phyloP scores from a whole-genome alignment of 1,140 invertebrate species.

The Bombus impatiens region DNA sequence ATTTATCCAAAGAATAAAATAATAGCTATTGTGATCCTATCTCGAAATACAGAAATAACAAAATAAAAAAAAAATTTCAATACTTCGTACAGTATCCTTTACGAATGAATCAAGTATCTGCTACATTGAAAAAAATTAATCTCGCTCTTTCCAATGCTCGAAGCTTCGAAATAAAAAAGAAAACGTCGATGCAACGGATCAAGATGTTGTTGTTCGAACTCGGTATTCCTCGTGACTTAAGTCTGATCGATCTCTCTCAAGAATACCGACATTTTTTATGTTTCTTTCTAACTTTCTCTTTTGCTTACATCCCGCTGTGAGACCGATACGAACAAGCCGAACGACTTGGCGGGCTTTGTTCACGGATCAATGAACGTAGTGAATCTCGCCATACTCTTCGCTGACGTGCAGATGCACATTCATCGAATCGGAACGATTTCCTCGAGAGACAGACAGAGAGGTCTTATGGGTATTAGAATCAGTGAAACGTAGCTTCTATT shows the following conservation, averaged over 20 bases:
- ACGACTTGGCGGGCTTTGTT: slow-evolving; percentile 36
- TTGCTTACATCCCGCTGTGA: not conserved
- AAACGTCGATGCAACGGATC: not conserved
- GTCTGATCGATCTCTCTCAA: not conserved
- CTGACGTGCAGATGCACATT: slow-evolving; percentile 16
- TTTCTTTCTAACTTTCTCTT: not conserved
- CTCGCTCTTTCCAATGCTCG: not conserved
- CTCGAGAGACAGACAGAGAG: not conserved
- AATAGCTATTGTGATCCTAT: no score
- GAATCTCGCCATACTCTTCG: slow-evolving; percentile 6
- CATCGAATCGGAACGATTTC: slow-evolving; percentile 43
- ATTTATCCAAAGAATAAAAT: no score
- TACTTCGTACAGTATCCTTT: not conserved
- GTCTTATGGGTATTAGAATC: slow-evolving; percentile 29
- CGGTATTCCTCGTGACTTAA: not conserved
- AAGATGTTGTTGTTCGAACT: not conserved
- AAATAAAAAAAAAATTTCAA: not conserved
- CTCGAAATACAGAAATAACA: no score
- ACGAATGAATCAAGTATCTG: no score
- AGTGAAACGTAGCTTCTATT: slow-evolving; percentile 23
- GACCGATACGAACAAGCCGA: slow-evolving; percentile 27
- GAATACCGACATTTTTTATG: not conserved
- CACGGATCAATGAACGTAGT: slow-evolving; percentile 43
- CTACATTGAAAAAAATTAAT: not conserved
- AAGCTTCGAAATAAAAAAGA: no score